A percentile compares a stretch with the other conserved stretches of the same genome.
Conservation (phyloP, 2,113 vertebrate genomes). For the Myotis yumanensis region DNA sequence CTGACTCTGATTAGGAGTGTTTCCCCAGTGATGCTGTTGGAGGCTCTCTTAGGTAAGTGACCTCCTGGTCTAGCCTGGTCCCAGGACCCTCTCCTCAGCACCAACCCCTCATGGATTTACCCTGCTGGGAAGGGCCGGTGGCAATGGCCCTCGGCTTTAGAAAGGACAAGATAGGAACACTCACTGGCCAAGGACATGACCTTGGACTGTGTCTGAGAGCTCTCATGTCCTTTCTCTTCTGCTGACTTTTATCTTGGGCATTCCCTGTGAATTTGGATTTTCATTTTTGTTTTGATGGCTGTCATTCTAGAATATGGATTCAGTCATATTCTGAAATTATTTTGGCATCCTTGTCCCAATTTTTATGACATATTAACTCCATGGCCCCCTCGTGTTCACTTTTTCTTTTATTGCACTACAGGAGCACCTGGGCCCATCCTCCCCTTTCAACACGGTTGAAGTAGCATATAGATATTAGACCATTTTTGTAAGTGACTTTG, state of each 20-base stretch:
- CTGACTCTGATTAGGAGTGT: not conserved
- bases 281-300: slow-evolving; percentile 24
- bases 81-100: not conserved
- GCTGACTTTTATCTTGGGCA: not conserved
- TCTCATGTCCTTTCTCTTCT: not conserved
- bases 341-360: not conserved
- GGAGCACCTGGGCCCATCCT: not conserved
- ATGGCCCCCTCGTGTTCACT: not conserved
- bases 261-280: not conserved
- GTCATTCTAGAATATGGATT: not conserved
- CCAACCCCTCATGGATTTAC: not conserved
- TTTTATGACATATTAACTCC: slow-evolving; percentile 11
- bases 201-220: not conserved
- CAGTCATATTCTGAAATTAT: slow-evolving; percentile 15
- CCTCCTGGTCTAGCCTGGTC: not conserved
- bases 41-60: not conserved
- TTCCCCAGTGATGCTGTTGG: not conserved
- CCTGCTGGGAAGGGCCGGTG: not conserved
- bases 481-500: slow-evolving; percentile 36
- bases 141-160: not conserved
- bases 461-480: not conserved
- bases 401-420: not conserved
- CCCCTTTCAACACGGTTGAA: not conserved
- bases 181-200: not conserved
- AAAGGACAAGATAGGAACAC: not conserved